These are phyloP conservation scores for Grallaria varia DNA, from an alignment of 2,113 vertebrate species.

Conservation along the genomic window DNA sequence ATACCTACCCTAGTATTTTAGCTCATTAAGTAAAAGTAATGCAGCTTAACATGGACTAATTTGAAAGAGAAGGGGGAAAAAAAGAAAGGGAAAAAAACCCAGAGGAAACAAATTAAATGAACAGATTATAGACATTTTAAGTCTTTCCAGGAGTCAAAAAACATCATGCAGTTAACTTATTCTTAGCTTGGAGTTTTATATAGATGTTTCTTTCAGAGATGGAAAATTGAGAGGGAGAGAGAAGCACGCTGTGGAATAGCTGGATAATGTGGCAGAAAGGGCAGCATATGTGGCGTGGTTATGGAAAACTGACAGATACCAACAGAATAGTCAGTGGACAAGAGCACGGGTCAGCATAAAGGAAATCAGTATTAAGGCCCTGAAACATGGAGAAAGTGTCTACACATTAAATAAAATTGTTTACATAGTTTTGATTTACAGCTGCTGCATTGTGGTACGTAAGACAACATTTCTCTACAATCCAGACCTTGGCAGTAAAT, in stretches of 20 bases:
- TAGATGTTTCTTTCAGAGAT: background rate
- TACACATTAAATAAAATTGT: background rate
- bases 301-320: background rate
- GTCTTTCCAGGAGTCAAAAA: background rate
- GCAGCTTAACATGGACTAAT: background rate
- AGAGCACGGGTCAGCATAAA: background rate
- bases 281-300: background rate
- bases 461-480: conserved; percentile 1
- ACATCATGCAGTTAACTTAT: background rate
- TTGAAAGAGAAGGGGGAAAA: background rate
- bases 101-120: background rate
- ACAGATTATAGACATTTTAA: background rate
- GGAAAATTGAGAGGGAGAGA: background rate
- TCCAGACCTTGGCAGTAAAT: background rate
- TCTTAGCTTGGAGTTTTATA: background rate
- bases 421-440: conserved; percentile 35
- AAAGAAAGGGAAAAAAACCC: accelerated
- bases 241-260: background rate
- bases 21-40: background rate
- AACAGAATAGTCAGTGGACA: background rate
- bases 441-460: background rate
- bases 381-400: background rate
- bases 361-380: conserved; percentile 9
- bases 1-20: background rate
- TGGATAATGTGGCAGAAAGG: background rate